Conservation (phyloP, 2,797 vertebrate species). For the Amazona ochrocephala region DNA sequence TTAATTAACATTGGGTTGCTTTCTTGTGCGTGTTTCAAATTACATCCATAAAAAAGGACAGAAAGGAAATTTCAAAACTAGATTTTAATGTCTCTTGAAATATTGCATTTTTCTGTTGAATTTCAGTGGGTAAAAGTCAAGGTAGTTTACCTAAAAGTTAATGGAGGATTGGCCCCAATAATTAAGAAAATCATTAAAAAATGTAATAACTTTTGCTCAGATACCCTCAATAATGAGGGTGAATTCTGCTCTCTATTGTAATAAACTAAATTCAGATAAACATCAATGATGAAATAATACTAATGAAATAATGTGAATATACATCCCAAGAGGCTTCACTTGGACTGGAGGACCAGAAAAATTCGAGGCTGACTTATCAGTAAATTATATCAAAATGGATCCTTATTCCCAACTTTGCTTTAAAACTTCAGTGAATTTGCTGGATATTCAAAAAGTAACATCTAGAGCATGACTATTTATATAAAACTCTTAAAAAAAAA, state of each 20-base stretch:
- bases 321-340: neutral
- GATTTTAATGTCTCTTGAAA: neutral
- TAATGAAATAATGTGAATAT: neutral
- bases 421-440: neutral
- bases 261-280: neutral
- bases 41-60: neutral
- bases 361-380: neutral
- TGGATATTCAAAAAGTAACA: neutral
- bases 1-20: neutral
- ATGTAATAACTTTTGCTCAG: neutral
- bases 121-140: neutral
- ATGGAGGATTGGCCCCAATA: fast-evolving
- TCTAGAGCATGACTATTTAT: neutral
- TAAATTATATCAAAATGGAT: neutral
- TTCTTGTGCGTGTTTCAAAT: neutral
- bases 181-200: neutral
- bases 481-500: neutral
- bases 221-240: neutral
- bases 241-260: neutral
- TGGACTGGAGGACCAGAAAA: neutral
- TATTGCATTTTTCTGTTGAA: neutral
- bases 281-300: neutral
- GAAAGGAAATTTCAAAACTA: neutral
- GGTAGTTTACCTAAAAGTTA: neutral
- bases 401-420: neutral